Evolutionary conservation across 2,888 invertebrate species (phyloP), one percentile per base, ranked within the genome.

Genomic region (Megastigmus dorsalis): DNA sequence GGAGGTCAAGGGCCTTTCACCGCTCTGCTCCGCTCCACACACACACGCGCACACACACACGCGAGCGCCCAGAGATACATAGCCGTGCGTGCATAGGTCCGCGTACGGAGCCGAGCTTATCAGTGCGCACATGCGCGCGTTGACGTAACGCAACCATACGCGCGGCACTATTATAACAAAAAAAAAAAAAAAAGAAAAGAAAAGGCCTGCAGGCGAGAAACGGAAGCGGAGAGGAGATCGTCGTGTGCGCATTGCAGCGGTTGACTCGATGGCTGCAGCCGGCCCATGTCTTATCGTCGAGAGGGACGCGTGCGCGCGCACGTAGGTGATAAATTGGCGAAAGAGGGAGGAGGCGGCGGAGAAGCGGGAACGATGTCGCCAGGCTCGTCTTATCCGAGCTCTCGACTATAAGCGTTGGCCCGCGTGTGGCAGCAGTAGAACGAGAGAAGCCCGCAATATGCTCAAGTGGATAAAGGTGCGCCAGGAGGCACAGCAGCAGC

Each of bases 401-500:
- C n/a, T n/a, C n/a, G n/a, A n/a, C n/a, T n/a, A n/a, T n/a, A n/a
- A n/a, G n/a, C n/a, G n/a, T n/a, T n/a, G n/a, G n/a, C n/a, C n/a
- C n/a, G n/a, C n/a, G n/a, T n/a, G n/a, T n/a, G n/a, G n/a, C n/a
- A n/a, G n/a, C n/a, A n/a, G n/a, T 33, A 7, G 4, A 30, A 2
- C 18, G 33, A 43, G 28, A 7, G 3, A 5, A 18, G 5, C 26
- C 5, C 5, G 9, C 23, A 83, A 82, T 69, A 87, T 88, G 87
- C 82, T 88, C 74, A 87, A 87, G 86, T 88, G 87, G 87, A 88
- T 88, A 69, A 88, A 87, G 82, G 86, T 86, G 48, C 84, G 86
- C 33, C 86, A 87, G 79, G 86, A 84, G 80, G 76, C 80, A 69
- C 77, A 77, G 79, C 80, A 30, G 41, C 66, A 30, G 41, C 38